These are phyloP conservation scores for Pollenia labialis DNA, from an alignment of 2,888 invertebrate genomes.

Conservation along the genomic window DNA sequence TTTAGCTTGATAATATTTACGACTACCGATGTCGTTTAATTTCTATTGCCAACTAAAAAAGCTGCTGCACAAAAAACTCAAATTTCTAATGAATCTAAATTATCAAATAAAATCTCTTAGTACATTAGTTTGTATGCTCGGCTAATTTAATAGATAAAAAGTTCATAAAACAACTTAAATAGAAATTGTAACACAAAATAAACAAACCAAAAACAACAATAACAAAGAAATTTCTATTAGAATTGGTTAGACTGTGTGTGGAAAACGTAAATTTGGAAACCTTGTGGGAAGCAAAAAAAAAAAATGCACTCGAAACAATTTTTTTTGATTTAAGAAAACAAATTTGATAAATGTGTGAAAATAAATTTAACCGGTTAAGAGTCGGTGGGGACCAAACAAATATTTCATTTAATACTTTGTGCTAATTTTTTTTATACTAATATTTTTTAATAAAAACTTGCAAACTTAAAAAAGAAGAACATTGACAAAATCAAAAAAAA, in stretches of 20 bases:
- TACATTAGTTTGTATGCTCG: neutral
- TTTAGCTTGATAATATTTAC: constrained; percentile 17
- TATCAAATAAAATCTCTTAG: constrained; percentile 43
- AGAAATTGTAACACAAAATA: constrained; percentile 18
- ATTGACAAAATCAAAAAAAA: too few relatives aligned
- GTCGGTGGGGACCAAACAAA: neutral
- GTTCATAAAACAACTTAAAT: constrained; percentile 41
- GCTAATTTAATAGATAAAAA: constrained; percentile 35
- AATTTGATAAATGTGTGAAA: neutral
- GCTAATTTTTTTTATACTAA: too few relatives aligned
- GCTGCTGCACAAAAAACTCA: neutral
- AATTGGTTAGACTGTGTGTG: constrained; percentile 32
- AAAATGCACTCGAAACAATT: neutral
- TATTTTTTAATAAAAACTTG: too few relatives aligned
- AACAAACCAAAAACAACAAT: neutral
- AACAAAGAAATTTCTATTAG: constrained; percentile 14
- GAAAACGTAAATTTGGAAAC: constrained; percentile 45
- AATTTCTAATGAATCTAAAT: constrained; percentile 26
- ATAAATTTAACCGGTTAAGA: neutral
- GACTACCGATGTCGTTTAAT: constrained; percentile 60
- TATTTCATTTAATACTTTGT: too few relatives aligned
- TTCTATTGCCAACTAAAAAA: constrained; percentile 55
- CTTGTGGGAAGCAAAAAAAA: neutral
- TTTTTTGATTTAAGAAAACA: constrained; percentile 3
- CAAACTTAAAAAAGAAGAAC: too few relatives aligned